phyloP scores from a whole-genome alignment of 2,888 invertebrate genomes.

The Phragmatobia fuliginosa region DNA sequence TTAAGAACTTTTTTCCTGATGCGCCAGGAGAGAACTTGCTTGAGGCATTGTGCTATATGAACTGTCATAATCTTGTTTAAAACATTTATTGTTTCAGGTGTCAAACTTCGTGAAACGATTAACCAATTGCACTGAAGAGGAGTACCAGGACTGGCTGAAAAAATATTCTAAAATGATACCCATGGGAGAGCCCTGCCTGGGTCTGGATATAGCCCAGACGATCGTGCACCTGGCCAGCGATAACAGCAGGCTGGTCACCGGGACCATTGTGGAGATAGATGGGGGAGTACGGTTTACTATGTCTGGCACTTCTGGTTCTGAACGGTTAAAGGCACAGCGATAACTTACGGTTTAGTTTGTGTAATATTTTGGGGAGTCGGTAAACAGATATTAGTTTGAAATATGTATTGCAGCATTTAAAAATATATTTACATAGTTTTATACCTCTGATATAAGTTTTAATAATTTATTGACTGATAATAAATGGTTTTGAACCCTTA shows the following conservation, averaged over 20 bases:
- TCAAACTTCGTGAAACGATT: conserved; percentile 42
- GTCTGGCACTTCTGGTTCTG: neutral
- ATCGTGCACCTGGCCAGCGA: conserved; percentile 94
- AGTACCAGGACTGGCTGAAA: conserved; percentile 49
- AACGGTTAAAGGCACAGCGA: neutral
- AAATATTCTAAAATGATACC: conserved; percentile 34
- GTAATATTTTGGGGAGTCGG: too few relatives aligned
- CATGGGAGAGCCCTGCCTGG: conserved; percentile 45
- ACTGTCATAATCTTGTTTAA: too few relatives aligned
- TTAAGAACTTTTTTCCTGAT: too few relatives aligned
- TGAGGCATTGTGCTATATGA: too few relatives aligned
- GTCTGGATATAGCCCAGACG: conserved; percentile 91
- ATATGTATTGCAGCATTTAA: too few relatives aligned
- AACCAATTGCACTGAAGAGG: conserved; percentile 39
- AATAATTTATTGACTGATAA: too few relatives aligned
- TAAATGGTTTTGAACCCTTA: too few relatives aligned
- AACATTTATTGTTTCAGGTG: neutral
- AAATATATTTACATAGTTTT: too few relatives aligned
- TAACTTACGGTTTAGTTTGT: neutral
- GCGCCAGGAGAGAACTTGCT: too few relatives aligned
- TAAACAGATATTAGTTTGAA: too few relatives aligned
- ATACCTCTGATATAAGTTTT: too few relatives aligned
- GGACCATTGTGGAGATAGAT: conserved; percentile 73
- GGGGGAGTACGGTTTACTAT: conserved; percentile 44
- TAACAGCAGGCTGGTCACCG: conserved; percentile 93